phyloP scores from a whole-genome alignment of 2,888 invertebrate genomes.

The Hylaea fasciaria region DNA sequence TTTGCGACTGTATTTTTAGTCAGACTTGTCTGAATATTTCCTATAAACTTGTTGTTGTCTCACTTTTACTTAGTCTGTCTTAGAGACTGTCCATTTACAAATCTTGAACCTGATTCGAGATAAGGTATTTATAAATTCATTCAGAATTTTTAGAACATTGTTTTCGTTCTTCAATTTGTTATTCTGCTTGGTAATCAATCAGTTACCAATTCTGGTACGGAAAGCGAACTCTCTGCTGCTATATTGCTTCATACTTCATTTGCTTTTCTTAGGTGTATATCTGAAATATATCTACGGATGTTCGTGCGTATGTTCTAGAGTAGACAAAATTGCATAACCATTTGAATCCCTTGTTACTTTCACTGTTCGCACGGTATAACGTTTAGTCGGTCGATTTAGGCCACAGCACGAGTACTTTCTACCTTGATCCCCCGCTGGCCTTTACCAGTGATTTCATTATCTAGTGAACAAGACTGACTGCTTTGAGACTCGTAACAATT shows the following conservation, averaged over 20 bases:
- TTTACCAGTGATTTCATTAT: constrained; percentile 42
- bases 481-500: background rate
- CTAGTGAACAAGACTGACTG: constrained; percentile 13
- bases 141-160: too few relatives aligned
- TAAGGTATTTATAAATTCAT: too few relatives aligned
- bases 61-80: too few relatives aligned
- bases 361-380: constrained; percentile 69
- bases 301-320: constrained; percentile 11
- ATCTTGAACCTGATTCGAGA: too few relatives aligned
- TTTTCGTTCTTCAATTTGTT: too few relatives aligned
- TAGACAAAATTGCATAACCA: constrained; percentile 41
- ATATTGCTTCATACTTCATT: too few relatives aligned
- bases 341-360: constrained; percentile 66
- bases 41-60: too few relatives aligned
- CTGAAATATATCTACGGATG: background rate
- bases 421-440: constrained; percentile 54
- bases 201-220: too few relatives aligned
- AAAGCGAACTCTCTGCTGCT: too few relatives aligned
- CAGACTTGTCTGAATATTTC: constrained; percentile 1
- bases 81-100: too few relatives aligned
- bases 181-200: too few relatives aligned
- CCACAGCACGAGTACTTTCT: constrained; percentile 64
- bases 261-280: too few relatives aligned
- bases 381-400: constrained; percentile 47
- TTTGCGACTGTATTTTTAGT: constrained; percentile 12